Evolutionary conservation across 2,888 invertebrate genomes (phyloP).

Genomic region (Melipona beecheii): DNA sequence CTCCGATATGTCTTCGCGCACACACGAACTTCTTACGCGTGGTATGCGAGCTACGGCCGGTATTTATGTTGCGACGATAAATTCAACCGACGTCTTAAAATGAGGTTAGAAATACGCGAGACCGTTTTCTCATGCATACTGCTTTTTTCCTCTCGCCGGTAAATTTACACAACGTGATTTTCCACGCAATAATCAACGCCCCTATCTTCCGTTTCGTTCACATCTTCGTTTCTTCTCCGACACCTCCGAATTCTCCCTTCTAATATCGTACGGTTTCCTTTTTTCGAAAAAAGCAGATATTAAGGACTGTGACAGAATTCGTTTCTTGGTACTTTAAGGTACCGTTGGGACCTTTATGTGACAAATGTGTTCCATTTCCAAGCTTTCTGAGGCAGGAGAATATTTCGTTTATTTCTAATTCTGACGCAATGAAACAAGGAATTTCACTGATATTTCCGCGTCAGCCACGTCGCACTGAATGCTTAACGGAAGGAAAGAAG

Average conservation of each 20-base stretch:
- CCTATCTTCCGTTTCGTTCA: neutral
- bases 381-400: neutral
- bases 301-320: conserved; percentile 17
- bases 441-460: too few species aligned
- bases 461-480: too few species aligned
- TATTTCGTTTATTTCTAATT: conserved; percentile 6
- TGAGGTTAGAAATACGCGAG: conserved; percentile 70
- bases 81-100: conserved; percentile 71
- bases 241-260: neutral
- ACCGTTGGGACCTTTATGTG: conserved; percentile 23
- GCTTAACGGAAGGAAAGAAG: too few species aligned
- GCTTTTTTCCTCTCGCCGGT: conserved; percentile 21
- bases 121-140: conserved; percentile 63
- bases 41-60: conserved; percentile 68
- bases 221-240: neutral
- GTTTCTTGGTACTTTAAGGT: conserved; percentile 21
- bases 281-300: neutral
- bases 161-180: conserved; percentile 36
- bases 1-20: conserved; percentile 60
- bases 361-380: conserved; percentile 32
- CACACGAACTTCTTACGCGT: conserved; percentile 58
- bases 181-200: neutral
- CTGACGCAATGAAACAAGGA: conserved; percentile 10
- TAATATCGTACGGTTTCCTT: neutral
- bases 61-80: conserved; percentile 72